Evolutionary conservation across 2,113 vertebrate genomes (phyloP).

Genomic region (Dendropsophus ebraccatus): DNA sequence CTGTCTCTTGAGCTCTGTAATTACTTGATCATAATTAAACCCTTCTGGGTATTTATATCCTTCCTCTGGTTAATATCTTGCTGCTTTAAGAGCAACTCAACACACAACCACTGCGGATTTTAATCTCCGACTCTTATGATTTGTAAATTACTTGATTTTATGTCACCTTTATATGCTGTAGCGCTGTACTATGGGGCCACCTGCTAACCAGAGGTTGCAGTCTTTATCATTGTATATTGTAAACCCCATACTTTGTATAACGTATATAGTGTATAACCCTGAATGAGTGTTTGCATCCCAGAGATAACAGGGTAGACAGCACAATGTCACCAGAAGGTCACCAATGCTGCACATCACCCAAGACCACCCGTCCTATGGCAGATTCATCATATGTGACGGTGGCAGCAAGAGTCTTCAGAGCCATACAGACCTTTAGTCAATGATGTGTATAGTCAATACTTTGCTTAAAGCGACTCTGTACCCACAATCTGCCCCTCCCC

Average conservation of each 20-base stretch:
- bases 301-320: no score
- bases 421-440: no score
- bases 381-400: neutral
- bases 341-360: neutral
- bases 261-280: neutral
- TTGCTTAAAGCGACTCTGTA: no score
- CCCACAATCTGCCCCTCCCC: no score
- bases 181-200: neutral
- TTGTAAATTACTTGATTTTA: neutral
- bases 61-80: conserved; percentile 25
- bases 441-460: no score
- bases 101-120: neutral
- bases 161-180: neutral
- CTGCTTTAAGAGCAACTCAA: neutral
- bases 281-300: neutral
- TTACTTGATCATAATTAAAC: conserved; percentile 38
- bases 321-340: neutral
- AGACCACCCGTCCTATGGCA: neutral
- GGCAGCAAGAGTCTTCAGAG: no score
- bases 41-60: conserved; percentile 43
- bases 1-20: conserved; percentile 27
- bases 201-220: no score
- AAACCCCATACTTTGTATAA: neutral
- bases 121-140: neutral
- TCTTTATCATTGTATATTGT: no score